These are phyloP conservation scores for Halocynthia aurantium DNA, from an alignment of 23 tunicate species.

Conservation along the genomic window DNA sequence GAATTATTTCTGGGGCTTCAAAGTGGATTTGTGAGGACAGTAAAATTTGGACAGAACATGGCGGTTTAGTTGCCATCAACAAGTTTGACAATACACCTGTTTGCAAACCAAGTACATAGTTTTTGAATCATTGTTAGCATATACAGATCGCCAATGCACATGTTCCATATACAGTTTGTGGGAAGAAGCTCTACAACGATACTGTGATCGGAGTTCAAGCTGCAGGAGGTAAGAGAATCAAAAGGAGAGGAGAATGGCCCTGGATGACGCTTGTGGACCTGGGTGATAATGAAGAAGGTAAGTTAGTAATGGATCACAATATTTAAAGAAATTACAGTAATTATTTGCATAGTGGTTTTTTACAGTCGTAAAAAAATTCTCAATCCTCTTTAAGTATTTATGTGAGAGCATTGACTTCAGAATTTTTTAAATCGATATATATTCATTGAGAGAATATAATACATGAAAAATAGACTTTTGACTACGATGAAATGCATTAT, in stretches of 20 bases:
- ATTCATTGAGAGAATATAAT: too few species aligned
- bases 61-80: not conserved
- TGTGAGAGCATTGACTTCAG: too few species aligned
- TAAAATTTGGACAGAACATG: conserved; percentile 21
- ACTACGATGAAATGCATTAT: too few species aligned
- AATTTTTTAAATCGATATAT: too few species aligned
- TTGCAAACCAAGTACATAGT: conserved; percentile 30
- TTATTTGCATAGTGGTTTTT: too few species aligned
- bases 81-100: conserved; percentile 21
- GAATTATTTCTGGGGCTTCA: conserved; percentile 7
- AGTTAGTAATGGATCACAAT: too few species aligned
- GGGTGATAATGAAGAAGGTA: not conserved
- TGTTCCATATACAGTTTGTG: not conserved
- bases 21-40: conserved; percentile 45
- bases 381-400: too few species aligned
- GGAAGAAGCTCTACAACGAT: too few species aligned
- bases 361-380: too few species aligned
- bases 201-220: not conserved
- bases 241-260: conserved; percentile 56
- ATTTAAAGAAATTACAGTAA: too few species aligned
- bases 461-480: too few species aligned
- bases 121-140: too few species aligned
- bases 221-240: not conserved
- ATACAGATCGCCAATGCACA: not conserved
- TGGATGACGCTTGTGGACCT: conserved; percentile 55